phyloP scores from a whole-genome alignment of 2,797 vertebrate genomes.

The Bufotes viridis region DNA sequence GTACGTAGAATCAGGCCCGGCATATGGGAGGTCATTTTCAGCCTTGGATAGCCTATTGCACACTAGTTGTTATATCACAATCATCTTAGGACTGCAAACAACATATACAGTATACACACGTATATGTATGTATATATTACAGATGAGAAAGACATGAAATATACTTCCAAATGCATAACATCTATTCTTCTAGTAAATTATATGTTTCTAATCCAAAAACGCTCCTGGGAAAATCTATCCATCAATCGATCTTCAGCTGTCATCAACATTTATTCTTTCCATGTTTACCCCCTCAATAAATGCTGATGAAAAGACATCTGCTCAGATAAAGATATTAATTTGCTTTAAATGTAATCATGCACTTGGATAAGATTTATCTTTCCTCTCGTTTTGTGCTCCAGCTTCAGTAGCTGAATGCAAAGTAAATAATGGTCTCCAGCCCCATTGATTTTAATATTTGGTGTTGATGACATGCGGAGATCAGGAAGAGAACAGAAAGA shows the following conservation, averaged over 20 bases:
- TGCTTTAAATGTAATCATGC: conserved; percentile 7
- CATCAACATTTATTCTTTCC: conserved; percentile 29
- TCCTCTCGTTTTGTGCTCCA: neutral
- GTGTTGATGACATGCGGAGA: conserved; percentile 26
- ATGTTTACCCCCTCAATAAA: conserved; percentile 8
- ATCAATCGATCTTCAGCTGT: conserved; percentile 16
- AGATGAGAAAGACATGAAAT: neutral
- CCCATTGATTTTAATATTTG: conserved; percentile 44
- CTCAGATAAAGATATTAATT: conserved; percentile 32
- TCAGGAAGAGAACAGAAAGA: conserved; percentile 5
- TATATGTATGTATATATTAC: neutral
- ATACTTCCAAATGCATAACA: neutral
- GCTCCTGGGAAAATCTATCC: conserved; percentile 9
- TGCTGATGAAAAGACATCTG: conserved; percentile 22
- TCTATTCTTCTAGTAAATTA: neutral
- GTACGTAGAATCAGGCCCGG: too few relatives aligned
- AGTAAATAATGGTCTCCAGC: conserved; percentile 41
- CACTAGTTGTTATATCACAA: too few relatives aligned
- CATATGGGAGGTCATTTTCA: too few relatives aligned
- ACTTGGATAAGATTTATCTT: conserved; percentile 13
- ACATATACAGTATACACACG: too few relatives aligned
- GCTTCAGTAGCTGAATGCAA: conserved; percentile 3
- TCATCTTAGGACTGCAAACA: too few relatives aligned
- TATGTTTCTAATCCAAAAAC: conserved; percentile 1
- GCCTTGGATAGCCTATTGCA: too few relatives aligned